Conservation (phyloP, 2,888 invertebrate species). For the Heliothis peltigera region DNA sequence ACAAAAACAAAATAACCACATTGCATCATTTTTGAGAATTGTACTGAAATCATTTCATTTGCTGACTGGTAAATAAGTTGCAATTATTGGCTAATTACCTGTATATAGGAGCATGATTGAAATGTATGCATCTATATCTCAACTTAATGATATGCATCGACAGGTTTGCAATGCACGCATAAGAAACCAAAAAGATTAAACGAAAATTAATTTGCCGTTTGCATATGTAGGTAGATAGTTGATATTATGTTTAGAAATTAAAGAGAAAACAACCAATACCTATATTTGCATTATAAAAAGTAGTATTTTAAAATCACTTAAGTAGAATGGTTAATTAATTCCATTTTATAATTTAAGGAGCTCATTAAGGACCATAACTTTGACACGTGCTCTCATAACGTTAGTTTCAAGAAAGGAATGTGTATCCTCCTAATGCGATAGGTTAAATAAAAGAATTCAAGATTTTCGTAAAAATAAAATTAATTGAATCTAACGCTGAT, state of each 20-base stretch:
- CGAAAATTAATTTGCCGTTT: too few species aligned
- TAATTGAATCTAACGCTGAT: too few species aligned
- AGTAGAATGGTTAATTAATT: too few species aligned
- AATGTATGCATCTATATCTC: neutral
- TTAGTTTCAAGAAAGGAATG: constrained; percentile 1
- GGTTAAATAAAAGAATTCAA: constrained; percentile 13
- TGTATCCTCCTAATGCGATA: constrained; percentile 2
- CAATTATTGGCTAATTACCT: constrained; percentile 18
- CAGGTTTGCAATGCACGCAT: neutral
- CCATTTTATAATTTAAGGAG: too few species aligned
- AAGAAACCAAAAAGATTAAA: neutral
- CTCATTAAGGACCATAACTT: neutral
- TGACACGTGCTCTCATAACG: neutral
- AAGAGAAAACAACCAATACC: too few species aligned
- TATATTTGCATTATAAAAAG: too few species aligned
- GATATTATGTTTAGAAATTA: too few species aligned
- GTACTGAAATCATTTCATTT: constrained; percentile 14
- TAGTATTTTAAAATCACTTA: too few species aligned
- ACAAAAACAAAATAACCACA: neutral
- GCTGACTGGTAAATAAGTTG: neutral
- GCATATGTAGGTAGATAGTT: too few species aligned
- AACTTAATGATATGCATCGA: neutral
- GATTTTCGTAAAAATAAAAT: neutral
- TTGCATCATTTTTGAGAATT: constrained; percentile 17
- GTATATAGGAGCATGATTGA: neutral